Percentiles rank a stretch among this genome's conserved stretches.
Conservation (phyloP, 2,113 vertebrate genomes). For the Osmerus eperlanus region DNA sequence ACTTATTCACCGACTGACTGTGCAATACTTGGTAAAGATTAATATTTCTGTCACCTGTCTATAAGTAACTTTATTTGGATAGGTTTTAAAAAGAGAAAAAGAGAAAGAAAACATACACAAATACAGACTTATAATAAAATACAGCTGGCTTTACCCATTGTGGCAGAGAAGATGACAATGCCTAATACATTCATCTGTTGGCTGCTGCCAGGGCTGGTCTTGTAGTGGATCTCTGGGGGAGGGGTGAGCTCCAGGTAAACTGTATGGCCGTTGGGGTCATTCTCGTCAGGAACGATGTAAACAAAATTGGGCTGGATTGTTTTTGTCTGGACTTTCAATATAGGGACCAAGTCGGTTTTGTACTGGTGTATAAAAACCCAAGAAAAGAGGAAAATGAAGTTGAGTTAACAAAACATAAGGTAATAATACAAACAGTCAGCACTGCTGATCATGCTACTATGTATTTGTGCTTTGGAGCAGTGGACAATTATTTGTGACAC, state of each 20-base stretch:
- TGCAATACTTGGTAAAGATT: too few species aligned
- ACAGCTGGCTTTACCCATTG: slow-evolving; percentile 73
- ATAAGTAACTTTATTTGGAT: too few species aligned
- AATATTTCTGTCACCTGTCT: too few species aligned
- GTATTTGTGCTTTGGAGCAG: too few species aligned
- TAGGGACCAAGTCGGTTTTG: slow-evolving; percentile 77
- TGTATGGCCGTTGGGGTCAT: slow-evolving; percentile 65
- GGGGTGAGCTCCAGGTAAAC: slow-evolving; percentile 82
- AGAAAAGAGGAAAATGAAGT: not conserved
- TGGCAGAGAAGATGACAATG: slow-evolving; percentile 89
- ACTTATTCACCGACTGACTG: too few species aligned
- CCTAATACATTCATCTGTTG: slow-evolving; percentile 89
- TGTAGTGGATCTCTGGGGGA: slow-evolving; percentile 76
- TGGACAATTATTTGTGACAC: too few species aligned
- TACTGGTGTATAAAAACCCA: slow-evolving; percentile 67
- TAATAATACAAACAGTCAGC: not conserved
- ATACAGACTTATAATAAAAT: not conserved
- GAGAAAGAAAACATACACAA: not conserved
- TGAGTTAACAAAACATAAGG: not conserved
- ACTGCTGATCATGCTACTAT: too few species aligned
- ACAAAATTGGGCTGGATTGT: slow-evolving; percentile 72
- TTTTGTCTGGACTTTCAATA: slow-evolving; percentile 60
- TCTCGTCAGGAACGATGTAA: slow-evolving; percentile 77
- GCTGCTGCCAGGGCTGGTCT: slow-evolving; percentile 78
- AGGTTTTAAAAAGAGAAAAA: not conserved